phyloP scores from a whole-genome alignment of 2,888 invertebrate genomes.

The Coleophora deauratella region DNA sequence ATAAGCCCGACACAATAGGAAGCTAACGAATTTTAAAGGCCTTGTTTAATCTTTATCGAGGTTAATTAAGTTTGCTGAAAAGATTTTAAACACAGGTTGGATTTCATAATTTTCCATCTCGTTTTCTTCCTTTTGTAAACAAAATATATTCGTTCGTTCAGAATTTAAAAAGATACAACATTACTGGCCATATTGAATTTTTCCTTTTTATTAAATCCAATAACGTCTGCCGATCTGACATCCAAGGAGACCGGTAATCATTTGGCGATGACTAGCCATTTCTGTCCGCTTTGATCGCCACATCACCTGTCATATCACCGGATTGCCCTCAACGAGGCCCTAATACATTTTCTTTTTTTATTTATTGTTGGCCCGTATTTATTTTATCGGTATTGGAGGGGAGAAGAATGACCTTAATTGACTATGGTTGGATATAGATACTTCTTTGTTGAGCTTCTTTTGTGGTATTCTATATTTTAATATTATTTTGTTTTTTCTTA shows the following conservation, averaged over 20 bases:
- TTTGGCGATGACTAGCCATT: slow-evolving; percentile 58
- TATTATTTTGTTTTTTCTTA: slow-evolving; percentile 1
- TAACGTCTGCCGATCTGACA: slow-evolving; percentile 35
- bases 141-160: no score
- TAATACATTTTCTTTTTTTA: slow-evolving; percentile 29
- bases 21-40: no score
- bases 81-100: no score
- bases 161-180: no score
- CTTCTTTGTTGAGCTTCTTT: slow-evolving; percentile 12
- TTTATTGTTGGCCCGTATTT: slow-evolving; percentile 44
- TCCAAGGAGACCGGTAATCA: slow-evolving; percentile 46
- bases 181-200: slow-evolving; percentile 8
- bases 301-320: slow-evolving; percentile 60
- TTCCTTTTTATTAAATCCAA: slow-evolving; percentile 30
- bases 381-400: slow-evolving; percentile 34
- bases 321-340: slow-evolving; percentile 42
- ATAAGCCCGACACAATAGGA: no score
- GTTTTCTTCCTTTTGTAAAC: no score
- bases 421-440: slow-evolving; percentile 28
- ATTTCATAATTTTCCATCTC: no score
- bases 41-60: no score
- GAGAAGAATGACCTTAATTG: slow-evolving; percentile 45
- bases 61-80: no score
- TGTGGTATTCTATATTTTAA: slow-evolving; percentile 16
- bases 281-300: slow-evolving; percentile 41